Conservation (phyloP, 2,888 invertebrate species). For the Apamea crenata region DNA sequence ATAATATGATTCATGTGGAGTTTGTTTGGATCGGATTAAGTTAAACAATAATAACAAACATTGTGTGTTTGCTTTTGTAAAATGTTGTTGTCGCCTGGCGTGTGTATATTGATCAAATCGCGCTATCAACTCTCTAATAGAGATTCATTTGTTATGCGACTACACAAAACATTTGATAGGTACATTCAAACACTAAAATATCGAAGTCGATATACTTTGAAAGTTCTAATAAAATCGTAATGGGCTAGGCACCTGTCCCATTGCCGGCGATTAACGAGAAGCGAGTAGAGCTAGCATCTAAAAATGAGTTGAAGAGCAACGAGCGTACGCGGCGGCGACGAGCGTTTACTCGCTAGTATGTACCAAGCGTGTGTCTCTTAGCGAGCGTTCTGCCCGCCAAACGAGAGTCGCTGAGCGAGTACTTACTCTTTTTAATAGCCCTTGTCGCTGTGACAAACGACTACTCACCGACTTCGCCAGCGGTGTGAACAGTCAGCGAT, state of each 20-base stretch:
- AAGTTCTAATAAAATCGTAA: slow-evolving; percentile 19
- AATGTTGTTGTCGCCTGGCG: slow-evolving; percentile 75
- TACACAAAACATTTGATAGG: slow-evolving; percentile 28
- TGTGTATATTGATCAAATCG: slow-evolving; percentile 72
- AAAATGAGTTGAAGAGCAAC: background rate
- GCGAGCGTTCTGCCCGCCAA: background rate
- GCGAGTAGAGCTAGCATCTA: background rate
- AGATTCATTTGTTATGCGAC: slow-evolving; percentile 62
- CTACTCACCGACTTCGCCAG: background rate
- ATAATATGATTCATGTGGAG: no score
- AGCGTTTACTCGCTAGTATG: background rate
- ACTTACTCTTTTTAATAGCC: no score
- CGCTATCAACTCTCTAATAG: slow-evolving; percentile 63
- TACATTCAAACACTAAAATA: slow-evolving; percentile 37
- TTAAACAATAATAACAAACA: slow-evolving; percentile 19
- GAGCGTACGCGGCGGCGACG: background rate
- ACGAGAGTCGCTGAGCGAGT: background rate
- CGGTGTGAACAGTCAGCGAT: background rate
- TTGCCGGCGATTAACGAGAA: background rate
- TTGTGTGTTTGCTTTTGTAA: slow-evolving; percentile 53
- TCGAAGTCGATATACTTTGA: slow-evolving; percentile 21
- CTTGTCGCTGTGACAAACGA: background rate
- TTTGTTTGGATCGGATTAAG: background rate
- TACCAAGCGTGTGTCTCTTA: background rate
- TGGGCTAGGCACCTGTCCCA: background rate